Percentiles rank a stretch among this genome's conserved stretches.
Evolutionary conservation across 1,140 invertebrate species (phyloP).

Genomic region (Telenomus remus): DNA sequence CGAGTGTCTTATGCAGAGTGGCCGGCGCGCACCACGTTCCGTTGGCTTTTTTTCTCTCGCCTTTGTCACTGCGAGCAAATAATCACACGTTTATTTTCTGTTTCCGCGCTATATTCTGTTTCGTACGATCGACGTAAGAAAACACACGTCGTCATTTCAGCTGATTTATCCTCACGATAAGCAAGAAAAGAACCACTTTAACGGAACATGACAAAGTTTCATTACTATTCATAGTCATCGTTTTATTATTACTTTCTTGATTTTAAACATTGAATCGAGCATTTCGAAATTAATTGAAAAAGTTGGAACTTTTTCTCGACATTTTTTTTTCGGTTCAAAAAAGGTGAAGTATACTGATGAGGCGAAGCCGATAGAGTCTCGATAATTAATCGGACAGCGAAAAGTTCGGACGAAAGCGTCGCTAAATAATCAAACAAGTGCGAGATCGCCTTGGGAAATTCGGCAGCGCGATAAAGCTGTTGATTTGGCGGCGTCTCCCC

Average conservation of each 20-base stretch:
- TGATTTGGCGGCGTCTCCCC: constrained; percentile 63
- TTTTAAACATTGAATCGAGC: no score
- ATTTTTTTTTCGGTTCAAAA: no score
- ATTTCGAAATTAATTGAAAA: no score
- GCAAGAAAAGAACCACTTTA: no score
- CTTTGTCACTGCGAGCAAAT: constrained; percentile 37
- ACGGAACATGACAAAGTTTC: no score
- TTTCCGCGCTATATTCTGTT: constrained; percentile 35
- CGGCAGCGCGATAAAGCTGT: constrained; percentile 67
- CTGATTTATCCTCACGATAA: neutral
- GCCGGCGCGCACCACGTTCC: constrained; percentile 5
- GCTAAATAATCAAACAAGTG: constrained; percentile 48
- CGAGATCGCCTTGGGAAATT: constrained; percentile 52
- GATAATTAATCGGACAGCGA: constrained; percentile 43
- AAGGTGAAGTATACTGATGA: no score
- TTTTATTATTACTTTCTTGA: no score
- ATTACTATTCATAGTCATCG: no score
- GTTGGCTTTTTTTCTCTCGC: constrained; percentile 22
- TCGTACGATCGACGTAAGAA: constrained; percentile 27
- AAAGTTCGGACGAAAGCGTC: constrained; percentile 12
- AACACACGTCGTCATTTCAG: constrained; percentile 13
- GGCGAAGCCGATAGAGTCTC: neutral
- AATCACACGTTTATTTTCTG: constrained; percentile 37
- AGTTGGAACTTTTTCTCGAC: no score
- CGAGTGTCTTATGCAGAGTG: constrained; percentile 45